Evolutionary conservation across 2,113 vertebrate genomes (phyloP), one percentile per base, ranked within the genome.

Genomic region (Erythrolamprus reginae): DNA sequence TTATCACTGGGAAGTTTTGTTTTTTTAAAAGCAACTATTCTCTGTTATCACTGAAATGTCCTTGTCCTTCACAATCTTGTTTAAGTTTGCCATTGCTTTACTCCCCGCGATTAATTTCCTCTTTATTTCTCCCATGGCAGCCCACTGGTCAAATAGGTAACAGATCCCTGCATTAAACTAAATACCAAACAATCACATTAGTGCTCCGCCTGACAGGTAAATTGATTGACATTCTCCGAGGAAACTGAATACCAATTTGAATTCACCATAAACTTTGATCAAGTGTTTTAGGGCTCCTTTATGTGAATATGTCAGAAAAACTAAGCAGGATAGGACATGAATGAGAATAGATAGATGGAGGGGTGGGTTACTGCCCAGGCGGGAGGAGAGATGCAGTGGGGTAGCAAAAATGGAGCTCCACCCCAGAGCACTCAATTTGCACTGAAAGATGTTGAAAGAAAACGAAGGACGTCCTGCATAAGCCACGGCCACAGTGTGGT

Each of bases 251-350:
- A 50, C 10, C 19, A 83, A 2, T 89, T 88, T 87, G 89, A 92
- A 48, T 87, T 82, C 28, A 89, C 52, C 10, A 84, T n/a, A 84
- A 88, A 90, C 53, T 4, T 90, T 28, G 89, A n/a, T 52, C 12
- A 9, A 88, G 55, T 89, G 90, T 86, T 61, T 88, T 70, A 87
- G 91, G 89, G 51, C 42, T 88, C 65, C 21, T 28, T 93, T 86
- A 94, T 84, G 8, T 82, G 0, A 87, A 50, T 15, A 61, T 61
- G 13, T 61, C 58, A 61, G 58, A 61, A 61, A 61, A 28, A 10
- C 10, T 61, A 61, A 61, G 26, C 58, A 61, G 58, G 58, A 61
- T 28, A n/a, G 26, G 58, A n/a, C 26, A 28, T 61, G n/a, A 13
- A 61, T 61, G 58, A 28, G 26, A 28, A 58, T 10, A 58, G 55